Evolutionary conservation across 1,140 invertebrate species (phyloP), one percentile per base, ranked within the genome.

Genomic region (Sycophaga agraensis): DNA sequence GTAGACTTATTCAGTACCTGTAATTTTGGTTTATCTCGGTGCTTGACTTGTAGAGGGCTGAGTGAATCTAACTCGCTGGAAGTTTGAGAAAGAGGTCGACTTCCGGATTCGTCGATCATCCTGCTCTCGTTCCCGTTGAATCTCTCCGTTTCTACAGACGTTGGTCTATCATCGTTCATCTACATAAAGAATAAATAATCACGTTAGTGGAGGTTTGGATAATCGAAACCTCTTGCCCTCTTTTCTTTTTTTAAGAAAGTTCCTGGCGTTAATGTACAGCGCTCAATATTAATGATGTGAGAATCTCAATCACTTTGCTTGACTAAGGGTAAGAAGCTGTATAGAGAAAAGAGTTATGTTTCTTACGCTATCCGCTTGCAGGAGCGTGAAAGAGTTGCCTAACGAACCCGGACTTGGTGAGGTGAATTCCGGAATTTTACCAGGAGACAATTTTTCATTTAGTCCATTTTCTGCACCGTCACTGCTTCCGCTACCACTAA

Each of bases 11-110:
- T 6, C 28, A 31, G 53, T 65, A 83, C 82, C 73, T 83, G 82
- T 28, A 80, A 68, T 76, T 81, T 77, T 59, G 76, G 66, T 62
- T 80, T 81, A 59, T 79, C 77, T 6, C 79, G 77, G 63, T 78
- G 73, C 63, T 80, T 81, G 12, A 81, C 70, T 59, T 77, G 77
- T 40, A 78, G 55, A 16, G 75, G 69, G 46, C 74, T 70, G 35
- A 77, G 71, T 4, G 76, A 76, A 19, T 80, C 77, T 68, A 81
- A 73, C 68, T 80, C 79, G 49, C 77, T 80, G 7, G 84, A 85
- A n/a, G 81, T 83, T 69, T 86, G 84, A 24, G 84, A 86, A 62
- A 86, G 73, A 24, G 84, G 85, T 37, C 85, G 74, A 63, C 80
- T 84, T 63, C 67, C 73, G 56, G 65, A 74, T 61, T 69, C 77